These are phyloP conservation scores for Ophthalmolycus amberensis DNA, from an alignment of 2,113 vertebrate genomes.

Conservation along the genomic window DNA sequence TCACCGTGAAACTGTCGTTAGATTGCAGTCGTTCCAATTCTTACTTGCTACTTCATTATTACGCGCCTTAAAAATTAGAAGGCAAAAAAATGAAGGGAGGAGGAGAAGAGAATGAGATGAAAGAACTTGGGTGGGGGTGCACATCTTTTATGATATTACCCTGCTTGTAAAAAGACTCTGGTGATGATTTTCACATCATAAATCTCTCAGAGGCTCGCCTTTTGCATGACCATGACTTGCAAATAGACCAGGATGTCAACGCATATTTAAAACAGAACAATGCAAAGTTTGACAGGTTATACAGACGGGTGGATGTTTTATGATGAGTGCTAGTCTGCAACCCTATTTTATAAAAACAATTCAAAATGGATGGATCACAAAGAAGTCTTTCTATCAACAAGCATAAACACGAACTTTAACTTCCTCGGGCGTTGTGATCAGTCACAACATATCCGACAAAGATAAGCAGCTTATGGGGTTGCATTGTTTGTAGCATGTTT, in stretches of 20 bases:
- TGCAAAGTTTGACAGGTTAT: neutral
- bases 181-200: slow-evolving; percentile 71
- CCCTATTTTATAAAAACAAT: neutral
- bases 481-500: slow-evolving; percentile 1
- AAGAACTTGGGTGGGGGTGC: slow-evolving; percentile 41
- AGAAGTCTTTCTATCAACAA: neutral
- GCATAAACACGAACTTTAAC: neutral
- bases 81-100: slow-evolving; percentile 41
- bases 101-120: slow-evolving; percentile 50
- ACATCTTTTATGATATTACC: slow-evolving; percentile 57
- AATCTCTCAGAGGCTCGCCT: slow-evolving; percentile 31
- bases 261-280: slow-evolving; percentile 3
- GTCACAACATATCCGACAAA: slow-evolving; percentile 6
- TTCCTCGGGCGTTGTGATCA: neutral
- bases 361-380: neutral
- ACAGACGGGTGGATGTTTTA: neutral
- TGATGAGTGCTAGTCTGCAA: neutral
- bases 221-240: slow-evolving; percentile 26
- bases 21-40: slow-evolving; percentile 53
- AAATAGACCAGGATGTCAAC: slow-evolving; percentile 24
- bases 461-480: slow-evolving; percentile 5
- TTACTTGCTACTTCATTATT: slow-evolving; percentile 56
- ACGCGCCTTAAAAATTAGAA: slow-evolving; percentile 42
- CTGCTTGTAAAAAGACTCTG: slow-evolving; percentile 58
- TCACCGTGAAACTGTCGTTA: slow-evolving; percentile 70